Evolutionary conservation across 2,888 invertebrate genomes (phyloP), one percentile per base, ranked within the genome.

Genomic region (Heliconius erato): DNA sequence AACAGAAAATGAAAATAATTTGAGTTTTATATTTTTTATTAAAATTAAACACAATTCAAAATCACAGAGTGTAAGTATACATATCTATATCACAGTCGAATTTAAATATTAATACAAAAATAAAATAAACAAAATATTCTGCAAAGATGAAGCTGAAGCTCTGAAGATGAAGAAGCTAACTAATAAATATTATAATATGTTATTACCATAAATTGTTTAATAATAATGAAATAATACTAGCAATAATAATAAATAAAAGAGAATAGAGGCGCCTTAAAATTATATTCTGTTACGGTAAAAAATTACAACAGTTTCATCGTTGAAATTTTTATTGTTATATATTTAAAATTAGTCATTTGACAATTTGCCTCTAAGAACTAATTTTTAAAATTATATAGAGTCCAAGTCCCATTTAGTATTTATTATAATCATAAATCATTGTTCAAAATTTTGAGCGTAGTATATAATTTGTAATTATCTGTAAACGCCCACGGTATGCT

Each of bases 401-500:
- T 44, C 12, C 16, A 16, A 72, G 44, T 49, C 44, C 26, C 72
- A 16, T 3, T 26, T n/a, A 3, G 19, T 44, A 72, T 72, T 44
- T 72, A 44, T 72, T 72, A 72, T 72, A 44, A 72, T 3, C 44
- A 7, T 26, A 44, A 72, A 44, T 44, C n/a, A 72, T 49, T 26
- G 44, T 49, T n/a, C 9, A 49, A 72, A 49, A 14, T 72, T 44
- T 72, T 16, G 28, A 49, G 16, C 26, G 26, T 72, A 72, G 44
- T 28, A 26, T 16, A 72, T 72, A 72, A 72, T 26, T 72, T 44
- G 72, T 28, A 72, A 72, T 72, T 72, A 72, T 49, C 14, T 49
- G 44, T 72, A 44, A 44, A 72, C 72, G 19, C 72, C 44, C 72
- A 72, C 44, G 26, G 16, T 63, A n/a, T 6, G 35, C 59, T 76